phyloP scores from a whole-genome alignment of 2,888 invertebrate species.

The Elegia similella region DNA sequence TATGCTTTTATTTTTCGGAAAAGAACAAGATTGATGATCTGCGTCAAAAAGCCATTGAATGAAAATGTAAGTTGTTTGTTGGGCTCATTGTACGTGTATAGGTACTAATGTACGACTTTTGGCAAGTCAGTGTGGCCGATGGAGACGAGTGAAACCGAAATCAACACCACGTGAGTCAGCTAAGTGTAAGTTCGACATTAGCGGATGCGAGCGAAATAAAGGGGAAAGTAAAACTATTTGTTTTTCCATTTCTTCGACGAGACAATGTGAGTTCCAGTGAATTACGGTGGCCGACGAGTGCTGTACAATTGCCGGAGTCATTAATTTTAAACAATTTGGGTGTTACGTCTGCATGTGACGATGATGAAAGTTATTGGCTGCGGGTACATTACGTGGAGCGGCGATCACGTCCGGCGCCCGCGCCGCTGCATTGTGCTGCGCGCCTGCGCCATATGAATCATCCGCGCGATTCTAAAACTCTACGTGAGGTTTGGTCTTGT shows the following conservation, averaged over 20 bases:
- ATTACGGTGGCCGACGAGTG: constrained; percentile 39
- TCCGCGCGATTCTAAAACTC: constrained; percentile 58
- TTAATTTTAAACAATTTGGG: constrained; percentile 52
- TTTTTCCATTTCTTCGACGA: constrained; percentile 64
- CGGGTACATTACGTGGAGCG: constrained; percentile 54
- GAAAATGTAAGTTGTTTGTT: constrained; percentile 40
- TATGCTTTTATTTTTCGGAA: constrained; percentile 6
- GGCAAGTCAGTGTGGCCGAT: constrained; percentile 57
- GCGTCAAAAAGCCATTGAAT: constrained; percentile 29
- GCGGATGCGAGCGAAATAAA: constrained; percentile 68
- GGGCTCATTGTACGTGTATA: constrained; percentile 27
- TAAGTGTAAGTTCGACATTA: constrained; percentile 68
- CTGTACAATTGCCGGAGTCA: constrained; percentile 38
- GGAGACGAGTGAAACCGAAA: constrained; percentile 73
- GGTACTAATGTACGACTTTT: constrained; percentile 32
- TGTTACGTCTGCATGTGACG: constrained; percentile 53
- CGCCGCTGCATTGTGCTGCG: constrained; percentile 13
- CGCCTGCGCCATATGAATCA: constrained; percentile 52
- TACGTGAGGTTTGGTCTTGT: constrained; percentile 68
- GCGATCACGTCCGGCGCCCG: constrained; percentile 38
- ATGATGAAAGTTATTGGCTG: constrained; percentile 67
- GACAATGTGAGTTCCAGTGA: constrained; percentile 50
- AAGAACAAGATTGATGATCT: constrained; percentile 40
- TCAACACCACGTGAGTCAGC: constrained; percentile 70
- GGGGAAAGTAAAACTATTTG: constrained; percentile 78